A percentile compares a stretch with the other conserved stretches of the same genome.
These are phyloP conservation scores for Callocephalon fimbriatum DNA, from an alignment of 2,113 vertebrate genomes.

Conservation along the genomic window DNA sequence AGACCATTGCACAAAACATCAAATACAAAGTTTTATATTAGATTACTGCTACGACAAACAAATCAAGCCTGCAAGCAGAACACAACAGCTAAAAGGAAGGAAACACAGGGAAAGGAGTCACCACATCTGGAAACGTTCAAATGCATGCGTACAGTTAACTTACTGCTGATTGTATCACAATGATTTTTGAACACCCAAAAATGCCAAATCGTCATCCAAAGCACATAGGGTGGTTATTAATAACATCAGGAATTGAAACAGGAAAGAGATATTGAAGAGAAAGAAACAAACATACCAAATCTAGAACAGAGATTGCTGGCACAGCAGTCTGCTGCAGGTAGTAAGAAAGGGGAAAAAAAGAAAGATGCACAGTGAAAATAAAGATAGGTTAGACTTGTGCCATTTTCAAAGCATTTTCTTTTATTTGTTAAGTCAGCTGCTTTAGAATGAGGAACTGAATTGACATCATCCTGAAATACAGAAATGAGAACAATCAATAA, in stretches of 20 bases:
- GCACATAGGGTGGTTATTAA: constrained; percentile 24
- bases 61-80: constrained; percentile 60
- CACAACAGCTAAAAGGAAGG: constrained; percentile 49
- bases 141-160: constrained; percentile 65
- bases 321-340: constrained; percentile 98
- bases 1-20: neutral
- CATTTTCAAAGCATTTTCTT: constrained; percentile 73
- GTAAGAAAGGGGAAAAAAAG: constrained; percentile 78
- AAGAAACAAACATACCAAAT: constrained; percentile 98
- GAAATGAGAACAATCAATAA: neutral
- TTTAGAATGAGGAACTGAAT: neutral
- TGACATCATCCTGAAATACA: neutral
- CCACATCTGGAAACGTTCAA: constrained; percentile 68
- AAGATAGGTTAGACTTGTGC: constrained; percentile 66
- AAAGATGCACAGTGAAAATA: constrained; percentile 85
- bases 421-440: constrained; percentile 37
- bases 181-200: constrained; percentile 4
- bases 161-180: neutral
- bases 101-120: constrained; percentile 25
- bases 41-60: constrained; percentile 35
- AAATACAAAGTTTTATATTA: neutral
- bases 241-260: constrained; percentile 53
- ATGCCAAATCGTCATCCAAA: constrained; percentile 59
- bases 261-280: constrained; percentile 74
- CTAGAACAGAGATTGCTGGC: constrained; percentile 99